Evolutionary conservation across 2,888 invertebrate genomes (phyloP), one percentile per base, ranked within the genome.

Genomic region (Hipparchia sbordonii): DNA sequence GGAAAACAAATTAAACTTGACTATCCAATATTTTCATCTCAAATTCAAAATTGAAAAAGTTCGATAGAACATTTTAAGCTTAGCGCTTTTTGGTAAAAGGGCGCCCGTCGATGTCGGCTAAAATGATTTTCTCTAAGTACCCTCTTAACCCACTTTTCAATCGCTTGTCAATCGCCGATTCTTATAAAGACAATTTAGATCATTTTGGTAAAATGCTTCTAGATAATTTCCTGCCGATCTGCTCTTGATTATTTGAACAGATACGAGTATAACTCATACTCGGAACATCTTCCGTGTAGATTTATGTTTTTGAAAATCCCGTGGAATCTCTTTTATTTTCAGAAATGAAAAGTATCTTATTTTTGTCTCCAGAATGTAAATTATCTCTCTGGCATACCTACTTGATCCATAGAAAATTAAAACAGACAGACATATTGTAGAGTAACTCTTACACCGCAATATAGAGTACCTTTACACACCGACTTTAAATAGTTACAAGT

Each of bases 81-180:
- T 52, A 33, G 13, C 23, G 63, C 33, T 63, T 46, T 45, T 33
- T 33, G 33, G 7, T 33, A 52, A 65, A 51, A 52, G 65, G 65
- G 33, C 52, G 39, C 0, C 39, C 39, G 63, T 52, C 51, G 33
- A 13, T 23, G 12, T 12, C 33, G 12, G 13, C 4, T 62, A 12
- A 52, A 65, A 65, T 65, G 7, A 65, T 52, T 65, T 65, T 52
- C 51, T 23, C 33, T 51, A 33, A 65, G 65, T 52, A 52, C 65
- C 65, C 65, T 39, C 12, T 52, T 39, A 65, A 51, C 65, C 51
- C 12, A 65, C 33, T 65, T 65, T 65, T 52, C 51, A 65, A 65
- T 52, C 33, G 6, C 33, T 65, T 65, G 65, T 65, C 65, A 65
- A 65, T 33, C 33, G 13, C 52, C 51, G 52, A 52, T 7, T 63